Percentiles rank a stretch among this genome's conserved stretches.
These are phyloP conservation scores for Uloborus plumipes DNA, from an alignment of 2,888 invertebrate species.

Conservation along the genomic window DNA sequence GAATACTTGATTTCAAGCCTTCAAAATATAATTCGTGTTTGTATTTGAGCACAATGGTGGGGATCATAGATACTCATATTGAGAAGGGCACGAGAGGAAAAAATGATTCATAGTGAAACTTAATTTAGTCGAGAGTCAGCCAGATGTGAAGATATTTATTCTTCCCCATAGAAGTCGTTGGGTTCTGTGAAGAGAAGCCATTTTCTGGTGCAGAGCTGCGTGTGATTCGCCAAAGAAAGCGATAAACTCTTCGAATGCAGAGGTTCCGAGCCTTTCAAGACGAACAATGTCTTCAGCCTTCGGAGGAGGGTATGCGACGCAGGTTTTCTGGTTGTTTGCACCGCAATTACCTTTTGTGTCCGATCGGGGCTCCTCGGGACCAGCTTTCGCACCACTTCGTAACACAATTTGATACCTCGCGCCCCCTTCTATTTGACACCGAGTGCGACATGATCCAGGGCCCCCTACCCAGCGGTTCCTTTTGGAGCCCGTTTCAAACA, in stretches of 20 bases:
- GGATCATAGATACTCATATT: too few relatives aligned
- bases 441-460: slow-evolving; percentile 49
- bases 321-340: slow-evolving; percentile 44
- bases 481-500: slow-evolving; percentile 20
- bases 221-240: slow-evolving; percentile 57
- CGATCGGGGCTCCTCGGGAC: slow-evolving; percentile 2
- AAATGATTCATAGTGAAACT: slow-evolving; percentile 11
- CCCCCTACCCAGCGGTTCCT: slow-evolving; percentile 21
- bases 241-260: slow-evolving; percentile 24
- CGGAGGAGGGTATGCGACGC: slow-evolving; percentile 12
- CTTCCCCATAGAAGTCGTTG: slow-evolving; percentile 42
- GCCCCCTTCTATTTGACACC: slow-evolving; percentile 31
- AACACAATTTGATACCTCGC: slow-evolving; percentile 46
- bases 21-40: too few relatives aligned
- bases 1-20: too few relatives aligned
- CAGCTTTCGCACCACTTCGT: slow-evolving; percentile 34
- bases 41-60: too few relatives aligned
- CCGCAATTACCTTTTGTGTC: slow-evolving; percentile 56
- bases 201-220: slow-evolving; percentile 53
- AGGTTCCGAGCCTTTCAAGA: slow-evolving; percentile 36
- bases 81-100: slow-evolving; percentile 7
- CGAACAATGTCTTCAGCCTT: slow-evolving; percentile 14
- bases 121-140: slow-evolving; percentile 24
- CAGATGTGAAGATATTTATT: slow-evolving; percentile 45
- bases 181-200: slow-evolving; percentile 42